Evolutionary conservation across 2,113 vertebrate species (phyloP).

Genomic region (Elgaria multicarinata): DNA sequence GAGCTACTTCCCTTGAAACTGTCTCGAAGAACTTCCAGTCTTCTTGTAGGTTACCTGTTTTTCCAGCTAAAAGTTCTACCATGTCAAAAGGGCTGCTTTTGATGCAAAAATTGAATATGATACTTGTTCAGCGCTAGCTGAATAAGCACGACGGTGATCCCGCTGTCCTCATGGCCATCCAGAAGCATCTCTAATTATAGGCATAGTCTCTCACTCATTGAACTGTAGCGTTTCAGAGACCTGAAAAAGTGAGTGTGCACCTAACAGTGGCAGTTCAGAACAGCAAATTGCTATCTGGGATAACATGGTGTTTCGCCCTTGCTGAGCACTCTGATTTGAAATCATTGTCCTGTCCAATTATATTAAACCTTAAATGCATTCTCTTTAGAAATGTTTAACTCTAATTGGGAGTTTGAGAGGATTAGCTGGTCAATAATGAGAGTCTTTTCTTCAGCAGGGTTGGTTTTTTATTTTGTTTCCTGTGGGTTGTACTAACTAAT

Average conservation of each 20-base stretch:
- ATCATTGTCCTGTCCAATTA: constrained; percentile 5
- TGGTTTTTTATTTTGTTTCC: neutral
- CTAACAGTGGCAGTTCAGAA: neutral
- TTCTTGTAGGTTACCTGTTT: neutral
- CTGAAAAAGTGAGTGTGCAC: neutral
- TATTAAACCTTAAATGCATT: constrained; percentile 54
- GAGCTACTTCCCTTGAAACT: neutral
- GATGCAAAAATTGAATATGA: neutral
- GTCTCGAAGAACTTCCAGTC: neutral
- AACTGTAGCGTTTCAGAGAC: neutral
- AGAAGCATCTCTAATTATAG: neutral
- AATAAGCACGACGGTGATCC: neutral
- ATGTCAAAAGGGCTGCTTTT: neutral
- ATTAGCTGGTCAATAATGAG: constrained; percentile 22
- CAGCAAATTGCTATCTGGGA: neutral
- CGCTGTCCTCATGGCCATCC: neutral
- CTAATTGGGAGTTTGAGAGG: constrained; percentile 16
- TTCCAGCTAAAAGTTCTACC: neutral
- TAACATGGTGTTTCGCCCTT: neutral
- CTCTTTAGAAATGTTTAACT: constrained; percentile 33
- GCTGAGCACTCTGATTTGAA: neutral
- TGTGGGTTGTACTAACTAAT: neutral
- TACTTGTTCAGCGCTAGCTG: neutral
- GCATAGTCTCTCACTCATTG: neutral
- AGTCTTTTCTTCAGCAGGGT: neutral